Evolutionary conservation across 1,140 invertebrate genomes (phyloP).

Genomic region (Drosophila quadrilineata): DNA sequence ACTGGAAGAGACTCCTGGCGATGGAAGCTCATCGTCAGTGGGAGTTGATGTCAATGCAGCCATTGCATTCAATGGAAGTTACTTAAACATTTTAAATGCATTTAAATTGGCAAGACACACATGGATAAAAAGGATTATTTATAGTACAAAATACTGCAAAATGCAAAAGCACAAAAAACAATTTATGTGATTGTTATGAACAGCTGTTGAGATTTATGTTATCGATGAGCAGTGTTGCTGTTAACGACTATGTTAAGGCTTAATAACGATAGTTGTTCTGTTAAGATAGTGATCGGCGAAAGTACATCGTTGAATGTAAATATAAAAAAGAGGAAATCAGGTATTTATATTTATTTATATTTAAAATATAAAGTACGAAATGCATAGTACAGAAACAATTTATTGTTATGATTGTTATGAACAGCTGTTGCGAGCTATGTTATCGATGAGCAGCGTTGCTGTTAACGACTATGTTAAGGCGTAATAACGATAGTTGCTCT

Average conservation of each 20-base stretch:
- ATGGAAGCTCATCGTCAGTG: not conserved
- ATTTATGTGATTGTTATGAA: conserved; percentile 9
- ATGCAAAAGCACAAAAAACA: conserved; percentile 11
- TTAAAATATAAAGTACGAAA: no score
- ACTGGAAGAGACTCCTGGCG: not conserved
- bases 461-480: no score
- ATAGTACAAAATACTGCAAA: conserved; percentile 5
- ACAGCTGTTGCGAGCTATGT: no score
- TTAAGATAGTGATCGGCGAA: no score
- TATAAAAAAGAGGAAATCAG: no score
- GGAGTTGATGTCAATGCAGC: conserved; percentile 11
- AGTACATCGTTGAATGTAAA: no score
- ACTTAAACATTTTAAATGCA: not conserved
- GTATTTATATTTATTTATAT: no score
- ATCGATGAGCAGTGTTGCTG: not conserved
- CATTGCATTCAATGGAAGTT: conserved; percentile 17
- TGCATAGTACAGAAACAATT: no score
- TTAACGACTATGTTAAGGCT: no score
- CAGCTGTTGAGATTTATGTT: conserved; percentile 9
- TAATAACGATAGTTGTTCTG: not conserved
- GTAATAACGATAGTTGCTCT: no score
- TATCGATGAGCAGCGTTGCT: no score
- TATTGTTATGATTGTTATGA: no score
- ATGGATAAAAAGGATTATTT: conserved; percentile 2
- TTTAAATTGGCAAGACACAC: not conserved